These are phyloP conservation scores for Prenolepis imparis DNA, from an alignment of 2,888 invertebrate species.

Conservation along the genomic window DNA sequence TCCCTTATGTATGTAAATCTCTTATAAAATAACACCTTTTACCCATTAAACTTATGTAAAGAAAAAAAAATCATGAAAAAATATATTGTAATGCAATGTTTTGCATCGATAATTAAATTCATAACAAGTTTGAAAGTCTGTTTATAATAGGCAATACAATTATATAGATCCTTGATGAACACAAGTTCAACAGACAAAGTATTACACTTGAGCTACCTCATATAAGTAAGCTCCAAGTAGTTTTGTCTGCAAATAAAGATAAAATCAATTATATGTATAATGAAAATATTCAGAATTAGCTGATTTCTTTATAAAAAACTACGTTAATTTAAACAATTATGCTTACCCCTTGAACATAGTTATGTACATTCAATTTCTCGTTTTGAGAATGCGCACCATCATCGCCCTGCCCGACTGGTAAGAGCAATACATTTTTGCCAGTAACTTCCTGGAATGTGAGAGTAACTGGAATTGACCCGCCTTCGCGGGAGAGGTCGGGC, in stretches of 20 bases:
- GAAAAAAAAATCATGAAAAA: not conserved
- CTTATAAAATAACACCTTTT: conserved; percentile 45
- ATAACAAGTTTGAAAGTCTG: not conserved
- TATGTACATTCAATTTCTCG: conserved; percentile 97
- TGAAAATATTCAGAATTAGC: not conserved
- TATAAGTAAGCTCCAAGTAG: conserved; percentile 95
- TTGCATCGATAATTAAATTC: not conserved
- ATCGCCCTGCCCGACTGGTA: conserved; percentile 98
- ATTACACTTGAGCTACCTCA: conserved; percentile 90
- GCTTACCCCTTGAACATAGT: conserved; percentile 97
- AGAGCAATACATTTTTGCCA: conserved; percentile 96
- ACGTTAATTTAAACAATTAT: conserved; percentile 38
- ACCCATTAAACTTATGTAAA: not conserved
- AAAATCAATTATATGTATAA: conserved; percentile 31
- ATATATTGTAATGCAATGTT: not conserved
- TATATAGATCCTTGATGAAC: not conserved
- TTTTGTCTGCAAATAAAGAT: conserved; percentile 92
- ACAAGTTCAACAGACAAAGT: not conserved
- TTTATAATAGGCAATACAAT: not conserved
- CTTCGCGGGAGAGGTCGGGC: conserved; percentile 98
- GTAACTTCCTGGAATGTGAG: conserved; percentile 97
- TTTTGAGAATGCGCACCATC: conserved; percentile 99
- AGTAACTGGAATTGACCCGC: conserved; percentile 99
- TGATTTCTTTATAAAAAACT: not conserved
- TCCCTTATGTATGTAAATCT: conserved; percentile 38